Evolutionary conservation across 2,888 invertebrate species (phyloP).

Genomic region (Synergus laeviventris): DNA sequence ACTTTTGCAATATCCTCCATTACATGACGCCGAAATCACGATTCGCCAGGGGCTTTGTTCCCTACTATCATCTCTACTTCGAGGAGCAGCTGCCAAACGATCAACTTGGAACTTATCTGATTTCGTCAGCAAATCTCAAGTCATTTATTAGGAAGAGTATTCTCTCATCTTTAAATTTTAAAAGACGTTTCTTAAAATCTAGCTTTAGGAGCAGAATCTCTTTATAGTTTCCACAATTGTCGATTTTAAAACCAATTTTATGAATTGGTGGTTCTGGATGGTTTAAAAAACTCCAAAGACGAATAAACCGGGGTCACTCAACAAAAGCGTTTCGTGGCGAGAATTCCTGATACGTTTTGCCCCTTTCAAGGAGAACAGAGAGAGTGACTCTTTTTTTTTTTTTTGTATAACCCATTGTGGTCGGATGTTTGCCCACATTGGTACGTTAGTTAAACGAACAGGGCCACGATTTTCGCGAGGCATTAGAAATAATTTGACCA

Average conservation of each 20-base stretch:
- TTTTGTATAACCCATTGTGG: slow-evolving; percentile 28
- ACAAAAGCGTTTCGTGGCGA: slow-evolving; percentile 15
- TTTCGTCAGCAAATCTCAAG: slow-evolving; percentile 4
- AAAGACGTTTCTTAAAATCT: too few relatives aligned
- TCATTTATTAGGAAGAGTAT: slow-evolving; percentile 6
- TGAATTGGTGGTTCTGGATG: slow-evolving; percentile 4
- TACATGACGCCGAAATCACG: slow-evolving; percentile 2
- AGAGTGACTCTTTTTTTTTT: slow-evolving; percentile 18
- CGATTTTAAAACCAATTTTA: neutral
- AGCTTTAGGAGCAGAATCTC: too few relatives aligned
- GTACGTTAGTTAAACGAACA: slow-evolving; percentile 24
- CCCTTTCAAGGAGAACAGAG: neutral
- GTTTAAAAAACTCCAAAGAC: slow-evolving; percentile 17
- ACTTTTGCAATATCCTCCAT: slow-evolving; percentile 26
- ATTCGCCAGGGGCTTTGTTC: neutral
- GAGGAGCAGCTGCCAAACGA: slow-evolving; percentile 4
- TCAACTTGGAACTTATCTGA: neutral
- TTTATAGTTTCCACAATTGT: neutral
- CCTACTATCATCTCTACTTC: neutral
- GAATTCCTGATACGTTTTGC: slow-evolving; percentile 1
- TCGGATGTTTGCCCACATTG: slow-evolving; percentile 17
- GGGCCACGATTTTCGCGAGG: slow-evolving; percentile 54
- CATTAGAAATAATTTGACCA: slow-evolving; percentile 68
- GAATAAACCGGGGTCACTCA: neutral
- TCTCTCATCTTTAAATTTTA: neutral